Evolutionary conservation across 1,140 invertebrate species (phyloP).

Genomic region (Drosophila kepulauana): DNA sequence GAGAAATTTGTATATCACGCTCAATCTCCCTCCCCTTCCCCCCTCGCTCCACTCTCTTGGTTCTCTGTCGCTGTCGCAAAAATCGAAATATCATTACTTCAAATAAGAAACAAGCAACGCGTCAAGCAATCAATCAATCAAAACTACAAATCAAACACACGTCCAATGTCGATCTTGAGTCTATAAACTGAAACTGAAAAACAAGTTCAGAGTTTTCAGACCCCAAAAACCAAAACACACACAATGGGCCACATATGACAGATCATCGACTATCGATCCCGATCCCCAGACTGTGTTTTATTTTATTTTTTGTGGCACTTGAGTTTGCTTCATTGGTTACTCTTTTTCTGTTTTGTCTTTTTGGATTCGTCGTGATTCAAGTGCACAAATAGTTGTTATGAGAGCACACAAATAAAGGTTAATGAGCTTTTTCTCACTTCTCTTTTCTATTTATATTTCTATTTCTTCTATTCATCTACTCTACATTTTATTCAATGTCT

Average conservation of each 20-base stretch:
- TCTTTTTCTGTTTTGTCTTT: neutral
- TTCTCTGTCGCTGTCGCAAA: constrained; percentile 30
- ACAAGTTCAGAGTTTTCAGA: constrained; percentile 53
- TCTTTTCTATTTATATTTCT: constrained; percentile 23
- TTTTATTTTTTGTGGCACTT: constrained; percentile 39
- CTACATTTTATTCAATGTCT: constrained; percentile 1
- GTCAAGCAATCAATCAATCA: constrained; percentile 83
- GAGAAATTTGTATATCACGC: constrained; percentile 57
- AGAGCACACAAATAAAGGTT: constrained; percentile 71
- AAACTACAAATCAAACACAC: constrained; percentile 73
- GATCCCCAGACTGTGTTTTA: constrained; percentile 22
- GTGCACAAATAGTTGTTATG: constrained; percentile 46
- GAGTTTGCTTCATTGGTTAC: constrained; percentile 27
- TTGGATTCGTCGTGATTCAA: constrained; percentile 43
- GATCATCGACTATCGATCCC: constrained; percentile 59
- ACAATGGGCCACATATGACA: constrained; percentile 74
- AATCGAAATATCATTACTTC: constrained; percentile 79
- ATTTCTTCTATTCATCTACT: constrained; percentile 4
- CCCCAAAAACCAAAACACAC: neutral
- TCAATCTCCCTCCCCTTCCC: constrained; percentile 1
- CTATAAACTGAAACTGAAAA: constrained; percentile 25
- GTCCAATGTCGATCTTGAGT: constrained; percentile 32
- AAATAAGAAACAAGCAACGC: constrained; percentile 44
- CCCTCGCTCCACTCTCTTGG: neutral
- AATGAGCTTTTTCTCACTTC: constrained; percentile 68